Conservation (phyloP, 1,140 invertebrate genomes). For the Euschistus heros region DNA sequence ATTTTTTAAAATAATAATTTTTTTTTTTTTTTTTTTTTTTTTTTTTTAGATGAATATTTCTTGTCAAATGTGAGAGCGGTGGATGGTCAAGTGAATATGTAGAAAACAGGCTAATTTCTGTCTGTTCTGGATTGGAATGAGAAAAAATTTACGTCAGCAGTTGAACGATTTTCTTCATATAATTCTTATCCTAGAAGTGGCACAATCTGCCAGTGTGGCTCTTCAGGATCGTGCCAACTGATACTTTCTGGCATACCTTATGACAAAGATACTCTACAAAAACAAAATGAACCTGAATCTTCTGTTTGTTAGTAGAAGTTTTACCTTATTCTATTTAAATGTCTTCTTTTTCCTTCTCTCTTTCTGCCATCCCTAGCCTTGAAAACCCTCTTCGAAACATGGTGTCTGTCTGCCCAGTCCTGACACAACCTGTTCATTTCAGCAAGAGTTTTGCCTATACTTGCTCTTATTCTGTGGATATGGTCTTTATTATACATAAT, state of each 20-base stretch:
- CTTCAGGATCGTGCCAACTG: background rate
- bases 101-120: conserved; percentile 52
- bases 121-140: conserved; percentile 51
- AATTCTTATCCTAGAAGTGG: background rate
- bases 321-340: no score
- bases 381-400: no score
- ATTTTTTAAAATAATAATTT: conserved; percentile 11
- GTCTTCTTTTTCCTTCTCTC: no score
- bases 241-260: background rate
- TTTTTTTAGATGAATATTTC: conserved; percentile 78
- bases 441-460: no score
- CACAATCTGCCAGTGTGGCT: background rate
- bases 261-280: conserved; percentile 1
- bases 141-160: background rate
- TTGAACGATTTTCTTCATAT: background rate
- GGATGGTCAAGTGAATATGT: conserved; percentile 67
- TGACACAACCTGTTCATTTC: no score
- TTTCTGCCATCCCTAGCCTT: no score
- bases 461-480: no score
- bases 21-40: no score
- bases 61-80: conserved; percentile 73
- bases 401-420: no score
- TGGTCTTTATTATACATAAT: no score
- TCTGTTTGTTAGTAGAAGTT: no score
- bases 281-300: no score